phyloP scores from a whole-genome alignment of 53 echinoderm and acorn worm genomes.

The Arbacia lixula region DNA sequence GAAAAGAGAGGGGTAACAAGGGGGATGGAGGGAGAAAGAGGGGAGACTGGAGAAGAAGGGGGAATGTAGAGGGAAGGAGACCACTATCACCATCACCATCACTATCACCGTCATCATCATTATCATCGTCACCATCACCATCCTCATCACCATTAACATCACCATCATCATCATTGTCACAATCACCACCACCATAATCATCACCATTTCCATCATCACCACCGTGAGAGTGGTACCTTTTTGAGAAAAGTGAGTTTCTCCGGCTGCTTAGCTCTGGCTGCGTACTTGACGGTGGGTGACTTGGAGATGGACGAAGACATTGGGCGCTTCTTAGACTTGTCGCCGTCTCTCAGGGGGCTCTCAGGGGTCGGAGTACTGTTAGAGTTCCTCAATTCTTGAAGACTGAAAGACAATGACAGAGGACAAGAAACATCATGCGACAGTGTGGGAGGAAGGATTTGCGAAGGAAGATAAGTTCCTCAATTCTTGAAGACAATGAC shows the following conservation, averaged over 20 bases:
- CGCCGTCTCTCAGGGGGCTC: constrained; percentile 80
- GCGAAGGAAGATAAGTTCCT: too few species aligned
- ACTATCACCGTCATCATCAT: constrained; percentile 2
- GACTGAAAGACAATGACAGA: constrained; percentile 27
- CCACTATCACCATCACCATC: constrained; percentile 1
- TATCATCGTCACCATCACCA: neutral
- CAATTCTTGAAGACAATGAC: too few species aligned
- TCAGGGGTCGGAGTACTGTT: constrained; percentile 75
- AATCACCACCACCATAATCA: neutral
- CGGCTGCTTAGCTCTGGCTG: constrained; percentile 93
- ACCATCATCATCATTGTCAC: neutral
- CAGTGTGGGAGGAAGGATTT: too few species aligned
- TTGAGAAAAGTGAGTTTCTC: constrained; percentile 90
- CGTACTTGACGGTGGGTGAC: constrained; percentile 93
- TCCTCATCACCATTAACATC: neutral
- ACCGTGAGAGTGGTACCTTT: constrained; percentile 62
- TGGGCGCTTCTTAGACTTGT: constrained; percentile 68
- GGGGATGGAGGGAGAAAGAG: too few species aligned
- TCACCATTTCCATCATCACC: neutral
- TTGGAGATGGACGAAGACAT: constrained; percentile 82
- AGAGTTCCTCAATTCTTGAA: constrained; percentile 83
- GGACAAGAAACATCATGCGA: neutral
- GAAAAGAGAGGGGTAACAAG: too few species aligned
- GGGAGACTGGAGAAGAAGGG: too few species aligned
- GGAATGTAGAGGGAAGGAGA: too few species aligned